Evolutionary conservation across 2,888 invertebrate genomes (phyloP).

Genomic region (Yponomeuta sedellus): DNA sequence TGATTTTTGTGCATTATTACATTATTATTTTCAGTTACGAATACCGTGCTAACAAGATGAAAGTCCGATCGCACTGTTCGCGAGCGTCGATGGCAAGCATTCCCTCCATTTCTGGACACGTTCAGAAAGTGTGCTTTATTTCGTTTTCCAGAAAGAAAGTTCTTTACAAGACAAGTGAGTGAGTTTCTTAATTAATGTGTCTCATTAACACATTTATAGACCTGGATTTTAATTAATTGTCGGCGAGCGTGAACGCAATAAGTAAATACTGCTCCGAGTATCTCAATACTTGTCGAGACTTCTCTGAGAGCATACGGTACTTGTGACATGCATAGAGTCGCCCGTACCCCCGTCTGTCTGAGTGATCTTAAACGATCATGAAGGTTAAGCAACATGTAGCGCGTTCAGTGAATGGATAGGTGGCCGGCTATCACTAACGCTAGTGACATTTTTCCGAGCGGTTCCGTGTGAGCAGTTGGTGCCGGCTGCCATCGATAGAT

Average conservation of each 20-base stretch:
- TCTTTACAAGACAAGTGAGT: conserved; percentile 17
- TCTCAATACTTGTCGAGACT: neutral
- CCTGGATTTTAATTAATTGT: conserved; percentile 5
- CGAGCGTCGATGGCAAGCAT: neutral
- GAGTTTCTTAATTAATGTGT: conserved; percentile 7
- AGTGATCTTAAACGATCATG: no score
- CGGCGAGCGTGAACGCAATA: neutral
- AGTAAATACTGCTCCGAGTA: neutral
- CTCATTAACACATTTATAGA: conserved; percentile 10
- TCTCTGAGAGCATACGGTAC: neutral
- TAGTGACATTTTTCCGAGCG: no score
- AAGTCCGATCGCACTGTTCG: conserved; percentile 47
- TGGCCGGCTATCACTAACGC: no score
- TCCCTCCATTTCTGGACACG: conserved; percentile 22
- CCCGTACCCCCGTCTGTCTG: no score
- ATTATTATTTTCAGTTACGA: conserved; percentile 42
- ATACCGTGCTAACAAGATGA: conserved; percentile 65
- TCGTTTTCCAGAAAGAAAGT: conserved; percentile 21
- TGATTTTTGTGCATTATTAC: conserved; percentile 54
- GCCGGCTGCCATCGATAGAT: no score
- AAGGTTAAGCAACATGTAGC: no score
- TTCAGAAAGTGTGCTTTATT: conserved; percentile 36
- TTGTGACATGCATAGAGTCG: neutral
- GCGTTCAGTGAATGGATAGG: no score
- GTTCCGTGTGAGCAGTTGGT: no score